A percentile compares a stretch with the other conserved stretches of the same genome.
phyloP scores from a whole-genome alignment of 1,140 invertebrate genomes.

The Drosophila orena region DNA sequence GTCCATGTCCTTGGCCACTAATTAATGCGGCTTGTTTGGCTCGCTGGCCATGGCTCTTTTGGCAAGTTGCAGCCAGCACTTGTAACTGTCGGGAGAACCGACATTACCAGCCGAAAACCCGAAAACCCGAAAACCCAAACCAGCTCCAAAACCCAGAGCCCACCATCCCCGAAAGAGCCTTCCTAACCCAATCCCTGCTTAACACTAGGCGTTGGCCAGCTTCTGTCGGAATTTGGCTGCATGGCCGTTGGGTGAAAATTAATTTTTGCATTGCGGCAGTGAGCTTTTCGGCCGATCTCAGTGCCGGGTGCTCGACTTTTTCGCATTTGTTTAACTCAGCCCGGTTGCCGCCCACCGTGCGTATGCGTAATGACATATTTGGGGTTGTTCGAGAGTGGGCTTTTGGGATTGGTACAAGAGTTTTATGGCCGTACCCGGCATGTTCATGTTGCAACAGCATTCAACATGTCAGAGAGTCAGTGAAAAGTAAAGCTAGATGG shows the following conservation, averaged over 20 bases:
- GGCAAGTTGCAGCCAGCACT: slow-evolving; percentile 42
- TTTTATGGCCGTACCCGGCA: slow-evolving; percentile 18
- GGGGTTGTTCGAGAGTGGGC: slow-evolving; percentile 27
- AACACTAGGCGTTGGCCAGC: slow-evolving; percentile 45
- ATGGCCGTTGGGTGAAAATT: slow-evolving; percentile 57
- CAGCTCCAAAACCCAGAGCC: background rate
- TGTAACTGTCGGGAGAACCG: slow-evolving; percentile 49
- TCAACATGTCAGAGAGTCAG: slow-evolving; percentile 5
- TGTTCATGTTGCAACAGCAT: slow-evolving; percentile 21
- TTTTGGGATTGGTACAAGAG: slow-evolving; percentile 22
- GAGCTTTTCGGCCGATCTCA: slow-evolving; percentile 18
- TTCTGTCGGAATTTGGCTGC: slow-evolving; percentile 52
- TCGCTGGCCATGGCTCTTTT: slow-evolving; percentile 49
- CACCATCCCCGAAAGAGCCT: background rate
- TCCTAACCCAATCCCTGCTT: background rate
- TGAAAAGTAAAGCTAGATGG: slow-evolving; percentile 1
- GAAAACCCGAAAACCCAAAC: too few species aligned
- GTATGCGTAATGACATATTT: slow-evolving; percentile 59
- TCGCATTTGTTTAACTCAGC: slow-evolving; percentile 32
- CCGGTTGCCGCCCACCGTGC: slow-evolving; percentile 41
- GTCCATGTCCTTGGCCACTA: slow-evolving; percentile 71
- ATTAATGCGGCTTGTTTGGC: slow-evolving; percentile 78
- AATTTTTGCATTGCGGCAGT: slow-evolving; percentile 55
- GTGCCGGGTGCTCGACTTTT: slow-evolving; percentile 3
- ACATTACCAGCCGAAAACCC: slow-evolving; percentile 7